A percentile compares a stretch with the other conserved stretches of the same genome.
These are phyloP conservation scores for Lucilia sericata DNA, from an alignment of 1,140 invertebrate species.

Conservation along the genomic window DNA sequence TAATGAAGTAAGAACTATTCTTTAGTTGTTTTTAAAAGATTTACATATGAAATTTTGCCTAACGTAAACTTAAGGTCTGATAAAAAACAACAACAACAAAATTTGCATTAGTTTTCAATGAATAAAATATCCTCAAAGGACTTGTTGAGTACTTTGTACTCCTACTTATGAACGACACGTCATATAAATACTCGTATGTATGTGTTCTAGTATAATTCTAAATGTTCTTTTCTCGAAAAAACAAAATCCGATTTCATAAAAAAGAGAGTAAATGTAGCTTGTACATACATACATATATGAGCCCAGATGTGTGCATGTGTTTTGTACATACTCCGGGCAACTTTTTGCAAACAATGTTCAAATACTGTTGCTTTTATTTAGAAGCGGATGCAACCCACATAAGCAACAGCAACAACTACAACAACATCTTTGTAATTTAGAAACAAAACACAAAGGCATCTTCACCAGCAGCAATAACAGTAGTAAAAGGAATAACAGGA, in stretches of 20 bases:
- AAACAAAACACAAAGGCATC: not conserved
- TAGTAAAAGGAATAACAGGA: not conserved
- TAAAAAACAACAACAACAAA: not conserved
- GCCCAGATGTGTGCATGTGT: too few relatives aligned
- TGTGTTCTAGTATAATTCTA: not conserved
- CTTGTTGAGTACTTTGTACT: slow-evolving; percentile 29
- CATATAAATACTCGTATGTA: too few relatives aligned
- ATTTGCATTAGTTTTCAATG: not conserved
- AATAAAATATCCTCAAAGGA: slow-evolving; percentile 34
- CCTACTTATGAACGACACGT: not conserved
- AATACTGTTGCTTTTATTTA: not conserved
- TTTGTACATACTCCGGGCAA: not conserved
- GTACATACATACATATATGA: too few relatives aligned
- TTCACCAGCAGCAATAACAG: not conserved
- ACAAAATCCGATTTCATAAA: not conserved
- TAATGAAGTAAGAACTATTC: too few relatives aligned
- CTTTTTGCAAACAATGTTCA: not conserved
- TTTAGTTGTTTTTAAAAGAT: too few relatives aligned
- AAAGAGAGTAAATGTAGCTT: not conserved
- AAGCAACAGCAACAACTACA: not conserved
- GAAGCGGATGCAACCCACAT: not conserved
- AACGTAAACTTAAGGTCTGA: not conserved
- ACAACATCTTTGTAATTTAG: not conserved
- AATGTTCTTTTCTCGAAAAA: not conserved
- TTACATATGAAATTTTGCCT: not conserved